phyloP scores from a whole-genome alignment of 2,888 invertebrate species.

The Gibbula magus region DNA sequence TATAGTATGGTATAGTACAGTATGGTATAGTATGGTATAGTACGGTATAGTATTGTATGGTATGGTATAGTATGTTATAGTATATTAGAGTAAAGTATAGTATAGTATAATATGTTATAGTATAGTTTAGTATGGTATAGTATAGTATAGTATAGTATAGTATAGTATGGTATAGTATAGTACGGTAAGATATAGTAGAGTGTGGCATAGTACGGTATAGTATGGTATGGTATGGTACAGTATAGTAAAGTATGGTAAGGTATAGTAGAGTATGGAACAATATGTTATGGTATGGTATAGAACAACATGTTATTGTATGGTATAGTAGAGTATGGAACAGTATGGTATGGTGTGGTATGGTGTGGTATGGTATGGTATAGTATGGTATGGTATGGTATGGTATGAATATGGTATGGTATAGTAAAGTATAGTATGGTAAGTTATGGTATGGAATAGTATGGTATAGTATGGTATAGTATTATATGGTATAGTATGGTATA shows the following conservation, averaged over 20 bases:
- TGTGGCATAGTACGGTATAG: slow-evolving; percentile 33
- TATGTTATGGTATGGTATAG: slow-evolving; percentile 39
- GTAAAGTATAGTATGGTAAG: slow-evolving; percentile 31
- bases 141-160: background rate
- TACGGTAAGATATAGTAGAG: slow-evolving; percentile 19
- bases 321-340: slow-evolving; percentile 37
- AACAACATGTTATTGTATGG: slow-evolving; percentile 32
- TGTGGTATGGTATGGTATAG: slow-evolving; percentile 33
- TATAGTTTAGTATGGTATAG: background rate
- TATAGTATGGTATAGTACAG: slow-evolving; percentile 15
- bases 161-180: slow-evolving; percentile 15
- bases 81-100: background rate
- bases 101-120: background rate
- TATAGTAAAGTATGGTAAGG: slow-evolving; percentile 33
- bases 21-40: background rate
- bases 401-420: slow-evolving; percentile 26
- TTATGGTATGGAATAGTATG: slow-evolving; percentile 34
- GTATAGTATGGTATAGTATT: slow-evolving; percentile 35
- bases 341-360: slow-evolving; percentile 36
- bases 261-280: slow-evolving; percentile 35
- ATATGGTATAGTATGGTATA: slow-evolving; percentile 32
- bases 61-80: background rate
- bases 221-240: slow-evolving; percentile 30
- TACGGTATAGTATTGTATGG: no score
- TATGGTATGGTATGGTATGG: slow-evolving; percentile 32